Conservation (phyloP, 1,140 invertebrate species). For the Drosophila subpulchrella region DNA sequence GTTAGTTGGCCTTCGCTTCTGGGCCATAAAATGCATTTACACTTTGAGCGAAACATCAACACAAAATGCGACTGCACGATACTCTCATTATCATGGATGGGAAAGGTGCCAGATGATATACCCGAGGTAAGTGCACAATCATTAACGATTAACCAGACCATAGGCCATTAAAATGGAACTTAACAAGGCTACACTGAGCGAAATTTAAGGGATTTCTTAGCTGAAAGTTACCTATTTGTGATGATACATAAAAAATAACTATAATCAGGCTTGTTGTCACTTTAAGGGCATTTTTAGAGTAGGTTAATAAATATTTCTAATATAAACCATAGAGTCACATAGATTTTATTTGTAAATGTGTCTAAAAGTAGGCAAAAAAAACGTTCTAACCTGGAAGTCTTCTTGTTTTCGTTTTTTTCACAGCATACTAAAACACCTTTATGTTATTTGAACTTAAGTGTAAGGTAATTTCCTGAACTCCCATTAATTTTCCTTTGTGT, state of each 20-base stretch:
- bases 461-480: not conserved
- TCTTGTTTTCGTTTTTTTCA: too few relatives aligned
- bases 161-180: constrained; percentile 28
- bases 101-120: constrained; percentile 97
- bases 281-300: too few relatives aligned
- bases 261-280: too few relatives aligned
- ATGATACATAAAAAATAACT: not conserved
- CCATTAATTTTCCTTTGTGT: constrained; percentile 13
- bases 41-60: constrained; percentile 96
- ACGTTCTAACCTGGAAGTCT: too few relatives aligned
- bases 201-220: not conserved
- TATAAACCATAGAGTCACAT: too few relatives aligned
- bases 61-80: constrained; percentile 98
- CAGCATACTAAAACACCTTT: not conserved
- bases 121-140: constrained; percentile 90
- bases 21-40: constrained; percentile 90
- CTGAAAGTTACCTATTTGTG: too few relatives aligned
- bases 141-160: constrained; percentile 19
- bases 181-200: not conserved
- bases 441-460: not conserved
- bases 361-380: too few relatives aligned
- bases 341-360: too few relatives aligned
- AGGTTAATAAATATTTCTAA: too few relatives aligned
- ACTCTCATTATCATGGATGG: constrained; percentile 98
- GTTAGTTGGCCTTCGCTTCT: constrained; percentile 26